Percentiles rank a stretch among this genome's conserved stretches.
phyloP scores from a whole-genome alignment of 2,888 invertebrate species.

The Polia nebulosa region DNA sequence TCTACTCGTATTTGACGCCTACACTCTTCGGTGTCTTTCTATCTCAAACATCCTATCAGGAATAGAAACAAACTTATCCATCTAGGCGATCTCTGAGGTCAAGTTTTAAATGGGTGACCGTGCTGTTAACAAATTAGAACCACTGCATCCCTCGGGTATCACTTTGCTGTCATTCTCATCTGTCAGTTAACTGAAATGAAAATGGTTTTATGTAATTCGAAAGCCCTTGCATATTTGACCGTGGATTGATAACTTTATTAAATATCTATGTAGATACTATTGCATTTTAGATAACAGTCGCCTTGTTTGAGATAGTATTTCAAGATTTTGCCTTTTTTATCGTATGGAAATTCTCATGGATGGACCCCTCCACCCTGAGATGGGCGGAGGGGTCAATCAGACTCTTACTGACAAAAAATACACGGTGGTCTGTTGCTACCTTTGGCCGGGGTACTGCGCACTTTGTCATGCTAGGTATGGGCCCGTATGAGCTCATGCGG shows the following conservation, averaged over 20 bases:
- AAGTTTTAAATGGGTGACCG: background rate
- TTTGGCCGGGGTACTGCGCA: too few relatives aligned
- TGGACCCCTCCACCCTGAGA: too few relatives aligned
- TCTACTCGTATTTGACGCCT: too few relatives aligned
- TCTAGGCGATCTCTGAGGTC: constrained; percentile 8
- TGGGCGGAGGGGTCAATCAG: too few relatives aligned
- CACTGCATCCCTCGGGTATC: background rate
- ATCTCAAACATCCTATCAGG: background rate
- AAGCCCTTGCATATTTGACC: background rate
- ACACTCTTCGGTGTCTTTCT: too few relatives aligned
- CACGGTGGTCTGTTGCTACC: too few relatives aligned
- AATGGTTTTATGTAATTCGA: background rate
- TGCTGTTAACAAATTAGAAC: constrained; percentile 24
- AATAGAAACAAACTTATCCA: background rate
- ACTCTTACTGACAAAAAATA: too few relatives aligned
- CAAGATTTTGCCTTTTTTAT: too few relatives aligned
- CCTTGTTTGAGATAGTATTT: background rate
- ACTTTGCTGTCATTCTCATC: background rate
- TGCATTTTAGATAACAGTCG: background rate
- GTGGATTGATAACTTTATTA: background rate
- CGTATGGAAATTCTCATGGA: too few relatives aligned
- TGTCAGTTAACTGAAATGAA: background rate
- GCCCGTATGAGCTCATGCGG: too few relatives aligned
- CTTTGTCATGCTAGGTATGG: too few relatives aligned
- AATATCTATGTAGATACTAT: background rate